Percentiles rank a stretch among this genome's conserved stretches.
phyloP scores from a whole-genome alignment of 2,888 invertebrate species.

The Lasioglossum figueresi region DNA sequence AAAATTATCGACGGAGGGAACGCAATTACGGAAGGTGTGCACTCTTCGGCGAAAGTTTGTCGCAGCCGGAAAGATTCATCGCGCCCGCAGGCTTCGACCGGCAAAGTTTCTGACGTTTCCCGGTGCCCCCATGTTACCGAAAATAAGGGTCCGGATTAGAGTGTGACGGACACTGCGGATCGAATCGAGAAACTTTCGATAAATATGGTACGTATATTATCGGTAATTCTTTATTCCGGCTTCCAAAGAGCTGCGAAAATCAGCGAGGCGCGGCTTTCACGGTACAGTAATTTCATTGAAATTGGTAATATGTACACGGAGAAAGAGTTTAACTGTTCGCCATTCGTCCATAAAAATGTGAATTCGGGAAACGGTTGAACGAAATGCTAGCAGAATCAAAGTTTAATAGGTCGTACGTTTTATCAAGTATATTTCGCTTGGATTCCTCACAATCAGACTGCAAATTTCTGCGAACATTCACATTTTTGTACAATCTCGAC shows the following conservation, averaged over 20 bases:
- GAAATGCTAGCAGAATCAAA: neutral
- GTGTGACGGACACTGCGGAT: neutral
- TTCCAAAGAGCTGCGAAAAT: neutral
- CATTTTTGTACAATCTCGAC: neutral
- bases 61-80: slow-evolving; percentile 10
- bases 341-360: neutral
- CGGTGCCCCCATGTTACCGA: neutral
- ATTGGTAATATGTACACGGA: neutral
- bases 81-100: neutral
- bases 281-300: neutral
- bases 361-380: neutral
- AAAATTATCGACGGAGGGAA: slow-evolving; percentile 36
- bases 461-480: neutral
- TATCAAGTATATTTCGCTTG: neutral
- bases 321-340: neutral
- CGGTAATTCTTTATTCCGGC: neutral
- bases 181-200: neutral
- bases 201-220: neutral
- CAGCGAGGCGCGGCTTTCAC: neutral
- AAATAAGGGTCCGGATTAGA: neutral
- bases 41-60: slow-evolving; percentile 18
- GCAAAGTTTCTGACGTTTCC: neutral
- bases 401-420: neutral
- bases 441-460: neutral
- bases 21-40: slow-evolving; percentile 23